phyloP scores from a whole-genome alignment of 2,888 invertebrate species.

The Tetragonisca angustula region DNA sequence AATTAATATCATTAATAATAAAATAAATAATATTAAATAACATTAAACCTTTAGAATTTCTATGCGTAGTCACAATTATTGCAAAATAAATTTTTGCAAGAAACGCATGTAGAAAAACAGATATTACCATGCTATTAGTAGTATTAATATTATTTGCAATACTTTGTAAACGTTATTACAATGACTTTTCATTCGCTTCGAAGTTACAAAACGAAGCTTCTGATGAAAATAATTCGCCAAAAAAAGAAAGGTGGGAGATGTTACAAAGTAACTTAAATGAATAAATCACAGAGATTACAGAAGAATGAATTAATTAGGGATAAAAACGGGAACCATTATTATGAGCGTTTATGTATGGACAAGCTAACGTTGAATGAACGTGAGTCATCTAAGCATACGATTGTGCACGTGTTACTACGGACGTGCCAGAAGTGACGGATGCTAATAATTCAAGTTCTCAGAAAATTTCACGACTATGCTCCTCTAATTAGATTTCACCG shows the following conservation, averaged over 20 bases:
- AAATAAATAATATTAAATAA: no score
- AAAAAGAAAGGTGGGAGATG: not conserved
- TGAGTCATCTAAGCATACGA: constrained; percentile 59
- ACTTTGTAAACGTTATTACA: no score
- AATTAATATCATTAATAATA: no score
- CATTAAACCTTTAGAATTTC: no score
- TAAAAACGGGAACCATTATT: not conserved
- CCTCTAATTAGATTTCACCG: constrained; percentile 36
- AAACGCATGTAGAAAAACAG: no score
- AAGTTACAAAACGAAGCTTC: not conserved
- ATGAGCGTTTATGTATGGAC: not conserved
- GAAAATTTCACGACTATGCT: constrained; percentile 31
- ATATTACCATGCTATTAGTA: no score
- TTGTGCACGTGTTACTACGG: constrained; percentile 62
- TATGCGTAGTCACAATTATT: no score
- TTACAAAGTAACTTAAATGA: not conserved
- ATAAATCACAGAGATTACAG: not conserved
- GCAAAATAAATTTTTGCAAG: no score
- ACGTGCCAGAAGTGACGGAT: constrained; percentile 24
- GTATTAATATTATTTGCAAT: no score
- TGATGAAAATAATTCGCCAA: not conserved
- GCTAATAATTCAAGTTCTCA: constrained; percentile 42
- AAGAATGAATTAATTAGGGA: not conserved
- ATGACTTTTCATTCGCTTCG: no score
- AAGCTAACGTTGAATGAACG: constrained; percentile 59